phyloP scores from a whole-genome alignment of 1,140 invertebrate genomes.

The Lerema accius region DNA sequence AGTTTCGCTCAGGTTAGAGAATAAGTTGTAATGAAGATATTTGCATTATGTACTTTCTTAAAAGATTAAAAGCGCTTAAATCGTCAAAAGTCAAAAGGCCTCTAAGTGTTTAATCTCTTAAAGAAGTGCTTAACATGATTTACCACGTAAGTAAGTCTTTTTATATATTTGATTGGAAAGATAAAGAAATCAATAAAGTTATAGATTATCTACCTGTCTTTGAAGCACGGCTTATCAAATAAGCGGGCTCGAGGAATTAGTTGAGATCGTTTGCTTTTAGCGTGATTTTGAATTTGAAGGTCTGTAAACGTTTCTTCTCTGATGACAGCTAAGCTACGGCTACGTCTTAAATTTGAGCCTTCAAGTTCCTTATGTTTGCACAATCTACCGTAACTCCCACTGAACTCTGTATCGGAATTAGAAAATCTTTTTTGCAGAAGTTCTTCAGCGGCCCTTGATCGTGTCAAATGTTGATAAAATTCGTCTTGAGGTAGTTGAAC shows the following conservation, averaged over 20 bases:
- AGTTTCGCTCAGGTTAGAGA: too few relatives aligned
- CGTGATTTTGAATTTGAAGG: slow-evolving; percentile 84
- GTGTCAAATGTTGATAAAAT: slow-evolving; percentile 76
- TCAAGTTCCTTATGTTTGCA: slow-evolving; percentile 80
- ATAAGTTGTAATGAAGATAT: too few relatives aligned
- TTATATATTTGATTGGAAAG: too few relatives aligned
- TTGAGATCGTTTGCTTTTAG: slow-evolving; percentile 86
- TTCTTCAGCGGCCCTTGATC: slow-evolving; percentile 75
- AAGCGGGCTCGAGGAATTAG: slow-evolving; percentile 90
- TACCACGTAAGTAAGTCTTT: too few relatives aligned
- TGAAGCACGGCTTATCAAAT: slow-evolving; percentile 88
- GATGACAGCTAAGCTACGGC: slow-evolving; percentile 89
- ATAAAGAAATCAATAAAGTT: too few relatives aligned
- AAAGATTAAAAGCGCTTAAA: too few relatives aligned
- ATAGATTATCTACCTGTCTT: slow-evolving; percentile 83
- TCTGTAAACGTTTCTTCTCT: slow-evolving; percentile 88
- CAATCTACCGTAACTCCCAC: slow-evolving; percentile 73
- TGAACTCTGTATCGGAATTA: slow-evolving; percentile 76
- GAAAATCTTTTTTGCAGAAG: slow-evolving; percentile 72
- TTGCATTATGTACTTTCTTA: too few relatives aligned
- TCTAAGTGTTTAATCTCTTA: too few relatives aligned
- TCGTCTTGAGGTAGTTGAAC: slow-evolving; percentile 77
- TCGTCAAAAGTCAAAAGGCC: too few relatives aligned
- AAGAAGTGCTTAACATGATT: too few relatives aligned
- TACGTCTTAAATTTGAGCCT: slow-evolving; percentile 87